Base-by-base conservation (phyloP, 2,888 invertebrate genomes). In the Caenorhabditis japonica region DNA sequence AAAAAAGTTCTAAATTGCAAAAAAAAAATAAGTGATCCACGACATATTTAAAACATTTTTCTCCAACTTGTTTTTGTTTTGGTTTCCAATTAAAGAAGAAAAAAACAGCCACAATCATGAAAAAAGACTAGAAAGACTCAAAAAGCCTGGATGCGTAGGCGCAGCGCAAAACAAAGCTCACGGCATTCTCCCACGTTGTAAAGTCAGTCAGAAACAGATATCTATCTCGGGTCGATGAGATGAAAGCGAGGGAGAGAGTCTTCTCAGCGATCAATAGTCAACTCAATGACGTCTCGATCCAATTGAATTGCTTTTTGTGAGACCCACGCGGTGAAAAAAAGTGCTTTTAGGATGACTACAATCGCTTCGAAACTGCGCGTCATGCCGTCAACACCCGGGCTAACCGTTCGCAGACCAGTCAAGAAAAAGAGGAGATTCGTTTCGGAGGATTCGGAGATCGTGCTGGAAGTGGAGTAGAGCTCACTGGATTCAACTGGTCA, bases 391-490 rank as follows among this genome's bases (percentile, higher is more conserved):
- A 70, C 10, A 56, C 34, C 23, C 44, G 44, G 17, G 33, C 68
- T 13, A 52, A 56, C 4, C 43, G 62, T 0, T 70, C 55, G n/a
- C 68, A 59, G 39, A 70, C 62, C 21, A 74, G 73, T 25, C 58
- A 74, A 43, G 80, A 80, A 21, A 76, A 76, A 21, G 83, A 83
- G 4, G 59, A 66, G n/a, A 77, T 81, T 51, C 83, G 83, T 38
- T 86, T 86, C 61, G 80, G 80, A 15, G 84, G 84, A 2, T 86
- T 81, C 39, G 86, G 86, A 41, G 86, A 86, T 62, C 79, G 85
- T 30, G 77, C 81, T 23, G 85, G 84, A 47, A 82, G 84, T 38
- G 86, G 86, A 58, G 82, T 86, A 21, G 86, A 86, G 60, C 56
- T 86, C 39, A 76, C 82, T 17, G 73, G 78, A 1, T 84, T 84